Conservation (phyloP, 2,888 invertebrate species). For the Coenonympha arcania region DNA sequence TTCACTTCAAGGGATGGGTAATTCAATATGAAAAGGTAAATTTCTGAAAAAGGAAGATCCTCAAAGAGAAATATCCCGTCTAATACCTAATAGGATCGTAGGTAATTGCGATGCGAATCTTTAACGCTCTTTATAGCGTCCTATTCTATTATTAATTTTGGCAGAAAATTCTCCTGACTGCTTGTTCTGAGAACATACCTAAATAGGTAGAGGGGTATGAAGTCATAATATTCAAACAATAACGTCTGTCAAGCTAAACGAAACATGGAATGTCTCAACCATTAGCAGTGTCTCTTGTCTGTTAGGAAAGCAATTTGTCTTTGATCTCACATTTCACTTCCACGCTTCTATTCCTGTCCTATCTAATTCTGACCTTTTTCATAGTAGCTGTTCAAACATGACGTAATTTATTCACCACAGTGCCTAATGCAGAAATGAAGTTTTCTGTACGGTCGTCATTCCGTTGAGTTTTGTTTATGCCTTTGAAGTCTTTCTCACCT, state of each 20-base stretch:
- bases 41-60: no score
- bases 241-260: not conserved
- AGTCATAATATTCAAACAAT: not conserved
- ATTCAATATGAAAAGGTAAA: no score
- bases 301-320: not conserved
- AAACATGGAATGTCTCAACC: not conserved
- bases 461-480: not conserved
- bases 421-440: not conserved
- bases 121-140: no score
- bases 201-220: no score
- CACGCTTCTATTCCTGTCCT: not conserved
- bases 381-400: no score
- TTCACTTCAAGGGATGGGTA: no score
- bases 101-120: no score
- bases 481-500: not conserved
- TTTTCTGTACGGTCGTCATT: not conserved
- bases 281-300: not conserved
- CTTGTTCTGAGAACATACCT: not conserved
- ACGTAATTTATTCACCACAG: not conserved
- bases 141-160: no score
- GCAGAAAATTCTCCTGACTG: not conserved
- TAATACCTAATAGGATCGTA: no score
- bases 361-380: not conserved
- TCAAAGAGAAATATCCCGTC: no score
- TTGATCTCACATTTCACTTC: conserved; percentile 5